Evolutionary conservation across 2,113 vertebrate species (phyloP), one percentile per base, ranked within the genome.

Genomic region (Festucalex cinctus): DNA sequence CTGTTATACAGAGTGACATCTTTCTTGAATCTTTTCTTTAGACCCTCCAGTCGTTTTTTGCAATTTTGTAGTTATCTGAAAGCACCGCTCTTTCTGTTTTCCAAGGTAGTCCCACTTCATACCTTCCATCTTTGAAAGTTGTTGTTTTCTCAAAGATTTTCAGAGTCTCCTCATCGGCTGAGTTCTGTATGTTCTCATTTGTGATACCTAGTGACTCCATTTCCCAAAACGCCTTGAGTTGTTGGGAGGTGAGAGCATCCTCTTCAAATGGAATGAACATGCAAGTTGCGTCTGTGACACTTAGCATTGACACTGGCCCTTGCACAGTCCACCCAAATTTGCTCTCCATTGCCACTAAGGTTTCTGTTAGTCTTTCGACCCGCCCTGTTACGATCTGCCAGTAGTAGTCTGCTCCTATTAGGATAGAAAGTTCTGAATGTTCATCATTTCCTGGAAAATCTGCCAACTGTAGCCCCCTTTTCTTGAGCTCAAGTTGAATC

Each of bases 331-430:
- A 65, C 5, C 63, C 46, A 36, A 65, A 65, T 12, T 1, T 51
- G 44, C 22, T 65, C 24, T 65, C 63, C 14, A 65, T 8, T 7
- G 63, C 24, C 16, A 51, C 63, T 17, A 65, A 17, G 24, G 46
- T 14, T n/a, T 65, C 13, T 65, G 63, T 35, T 9, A 64, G 41
- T 26, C n/a, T 56, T 20, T 56, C n/a, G 9, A 56, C 53, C 22
- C n/a, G 22, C 9, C 53, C 53, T 10, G 28, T 14, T 5, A 56
- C 53, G 2, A 22, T 22, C n/a, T 56, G 53, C 53, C 53, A 56
- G 20, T 56, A 56, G 53, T 56, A 56, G 53, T 56, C 53, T 56
- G 53, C 53, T 56, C 53, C 53, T 56, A 56, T 56, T 20, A 56
- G n/a, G 9, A 56, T 19, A 8, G 9, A 22, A 2, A 56, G 20